A percentile compares a stretch with the other conserved stretches of the same genome.
Conservation (phyloP, 1,140 invertebrate genomes). For the Cephus cinctus region DNA sequence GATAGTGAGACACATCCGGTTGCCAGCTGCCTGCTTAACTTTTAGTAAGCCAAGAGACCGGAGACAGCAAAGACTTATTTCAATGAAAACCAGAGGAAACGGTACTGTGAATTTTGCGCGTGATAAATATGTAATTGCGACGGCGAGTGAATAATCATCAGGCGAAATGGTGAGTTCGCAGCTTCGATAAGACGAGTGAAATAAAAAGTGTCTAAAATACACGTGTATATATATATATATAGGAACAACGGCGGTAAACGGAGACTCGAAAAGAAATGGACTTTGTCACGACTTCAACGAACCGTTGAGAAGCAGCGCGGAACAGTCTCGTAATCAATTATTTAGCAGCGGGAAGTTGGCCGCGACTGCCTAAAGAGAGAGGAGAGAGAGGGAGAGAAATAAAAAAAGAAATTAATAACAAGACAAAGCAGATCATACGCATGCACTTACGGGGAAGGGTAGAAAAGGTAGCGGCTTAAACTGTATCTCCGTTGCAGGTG, state of each 20-base stretch:
- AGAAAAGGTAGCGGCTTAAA: neutral
- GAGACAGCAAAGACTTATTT: no score
- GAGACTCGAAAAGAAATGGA: slow-evolving; percentile 14
- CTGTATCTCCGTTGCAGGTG: slow-evolving; percentile 1
- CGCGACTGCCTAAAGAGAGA: no score
- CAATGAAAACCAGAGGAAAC: no score
- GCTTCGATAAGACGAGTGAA: no score
- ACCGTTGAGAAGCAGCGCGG: slow-evolving; percentile 8
- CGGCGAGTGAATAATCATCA: slow-evolving; percentile 14
- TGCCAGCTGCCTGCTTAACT: no score
- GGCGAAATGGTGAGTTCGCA: no score
- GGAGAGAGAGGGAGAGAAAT: neutral
- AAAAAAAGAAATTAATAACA: neutral
- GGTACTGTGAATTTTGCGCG: slow-evolving; percentile 43
- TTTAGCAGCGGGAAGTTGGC: slow-evolving; percentile 8
- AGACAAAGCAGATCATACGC: neutral
- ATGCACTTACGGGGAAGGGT: no score
- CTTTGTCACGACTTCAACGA: slow-evolving; percentile 25
- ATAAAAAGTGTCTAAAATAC: no score
- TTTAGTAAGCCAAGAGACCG: no score
- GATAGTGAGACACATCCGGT: no score
- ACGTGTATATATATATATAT: no score
- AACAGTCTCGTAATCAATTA: neutral
- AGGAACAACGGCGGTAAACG: no score
- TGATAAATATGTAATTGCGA: slow-evolving; percentile 50